phyloP scores from a whole-genome alignment of 1,140 invertebrate genomes.

The Dreissena rostriformis region DNA sequence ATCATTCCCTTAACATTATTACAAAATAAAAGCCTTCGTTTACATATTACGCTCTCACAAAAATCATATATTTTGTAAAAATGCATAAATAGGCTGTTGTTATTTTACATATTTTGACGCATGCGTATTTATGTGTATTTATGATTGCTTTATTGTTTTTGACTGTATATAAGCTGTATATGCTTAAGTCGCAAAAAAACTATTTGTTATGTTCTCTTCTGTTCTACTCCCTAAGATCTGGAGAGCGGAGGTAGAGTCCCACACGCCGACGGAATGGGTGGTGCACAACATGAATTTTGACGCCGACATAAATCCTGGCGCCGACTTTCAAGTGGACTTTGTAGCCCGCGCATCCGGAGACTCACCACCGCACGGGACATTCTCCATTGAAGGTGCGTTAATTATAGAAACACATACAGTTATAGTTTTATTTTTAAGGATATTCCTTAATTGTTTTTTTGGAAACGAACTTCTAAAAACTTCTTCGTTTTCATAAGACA shows the following conservation, averaged over 20 bases:
- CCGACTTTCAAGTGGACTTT: slow-evolving; percentile 25
- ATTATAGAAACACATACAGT: no score
- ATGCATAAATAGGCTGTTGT: neutral
- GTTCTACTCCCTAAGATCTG: slow-evolving; percentile 32
- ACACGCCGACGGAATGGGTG: slow-evolving; percentile 29
- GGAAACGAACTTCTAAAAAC: neutral
- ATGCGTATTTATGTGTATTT: no score
- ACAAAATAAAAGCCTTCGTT: no score
- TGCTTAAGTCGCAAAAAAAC: no score
- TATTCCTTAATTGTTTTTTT: no score
- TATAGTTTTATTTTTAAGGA: no score
- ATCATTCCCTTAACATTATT: no score
- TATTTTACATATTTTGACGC: neutral
- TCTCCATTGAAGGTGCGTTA: slow-evolving; percentile 28
- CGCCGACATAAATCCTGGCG: slow-evolving; percentile 27
- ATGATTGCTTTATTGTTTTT: no score
- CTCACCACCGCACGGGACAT: neutral
- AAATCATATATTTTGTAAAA: no score
- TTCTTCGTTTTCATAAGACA: neutral
- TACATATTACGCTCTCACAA: no score
- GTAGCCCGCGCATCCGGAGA: slow-evolving; percentile 1
- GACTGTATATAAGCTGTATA: no score
- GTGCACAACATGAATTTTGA: slow-evolving; percentile 33
- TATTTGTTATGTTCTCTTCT: no score
- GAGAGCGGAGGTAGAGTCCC: slow-evolving; percentile 32